Evolutionary conservation across 1,140 invertebrate genomes (phyloP).

Genomic region (Caenorhabditis brenneri): DNA sequence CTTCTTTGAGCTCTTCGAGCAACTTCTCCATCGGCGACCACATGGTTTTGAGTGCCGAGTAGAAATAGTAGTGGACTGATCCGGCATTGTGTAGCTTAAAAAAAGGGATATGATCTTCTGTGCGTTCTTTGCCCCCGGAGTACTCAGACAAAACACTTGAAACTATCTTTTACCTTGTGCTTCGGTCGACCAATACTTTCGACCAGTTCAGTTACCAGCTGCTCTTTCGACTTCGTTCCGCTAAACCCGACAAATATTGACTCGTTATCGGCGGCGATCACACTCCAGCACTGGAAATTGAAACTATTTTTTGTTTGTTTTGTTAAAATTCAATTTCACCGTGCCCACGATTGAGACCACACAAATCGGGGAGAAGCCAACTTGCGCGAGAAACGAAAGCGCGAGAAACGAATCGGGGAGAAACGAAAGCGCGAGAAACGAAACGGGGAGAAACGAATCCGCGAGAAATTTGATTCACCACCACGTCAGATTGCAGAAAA

Average conservation of each 20-base stretch:
- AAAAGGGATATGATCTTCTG: neutral
- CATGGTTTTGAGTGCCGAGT: constrained; percentile 43
- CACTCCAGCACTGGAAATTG: constrained; percentile 52
- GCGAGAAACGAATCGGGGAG: too few relatives aligned
- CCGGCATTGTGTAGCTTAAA: constrained; percentile 47
- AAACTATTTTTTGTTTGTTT: neutral
- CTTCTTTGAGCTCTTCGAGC: neutral
- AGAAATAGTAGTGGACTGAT: constrained; percentile 56
- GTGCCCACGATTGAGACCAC: too few relatives aligned
- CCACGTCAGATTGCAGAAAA: too few relatives aligned
- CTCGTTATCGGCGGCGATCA: constrained; percentile 43
- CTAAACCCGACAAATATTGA: constrained; percentile 51
- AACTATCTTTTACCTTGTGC: constrained; percentile 31
- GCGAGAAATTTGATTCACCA: too few relatives aligned
- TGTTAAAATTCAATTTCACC: too few relatives aligned
- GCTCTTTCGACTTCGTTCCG: constrained; percentile 48
- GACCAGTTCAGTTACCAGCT: constrained; percentile 55
- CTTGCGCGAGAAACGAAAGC: too few relatives aligned
- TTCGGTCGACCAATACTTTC: constrained; percentile 51
- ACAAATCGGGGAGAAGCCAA: too few relatives aligned
- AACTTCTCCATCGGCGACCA: constrained; percentile 30
- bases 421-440: too few relatives aligned
- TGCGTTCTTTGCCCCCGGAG: neutral
- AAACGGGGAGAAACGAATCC: too few relatives aligned
- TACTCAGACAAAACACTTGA: neutral